A percentile compares a stretch with the other conserved stretches of the same genome.
These are phyloP conservation scores for Poecilia latipinna DNA, from an alignment of 2,113 vertebrate genomes.

Conservation along the genomic window DNA sequence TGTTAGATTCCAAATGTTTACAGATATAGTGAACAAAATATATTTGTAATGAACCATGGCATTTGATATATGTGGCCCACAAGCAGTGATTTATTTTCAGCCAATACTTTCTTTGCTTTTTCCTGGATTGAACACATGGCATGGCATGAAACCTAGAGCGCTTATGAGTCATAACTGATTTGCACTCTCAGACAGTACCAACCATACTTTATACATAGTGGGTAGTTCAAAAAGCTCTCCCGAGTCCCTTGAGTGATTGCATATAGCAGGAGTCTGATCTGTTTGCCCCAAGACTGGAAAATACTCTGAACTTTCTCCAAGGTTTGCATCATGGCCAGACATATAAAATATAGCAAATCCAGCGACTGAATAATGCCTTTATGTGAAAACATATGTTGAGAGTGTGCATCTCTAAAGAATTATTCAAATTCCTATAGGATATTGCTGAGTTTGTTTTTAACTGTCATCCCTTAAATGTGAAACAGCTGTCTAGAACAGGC, in stretches of 20 bases:
- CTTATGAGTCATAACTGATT: conserved; percentile 70
- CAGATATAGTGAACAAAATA: conserved; percentile 65
- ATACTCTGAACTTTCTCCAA: conserved; percentile 8
- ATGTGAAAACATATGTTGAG: conserved; percentile 28
- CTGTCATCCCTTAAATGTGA: conserved; percentile 51
- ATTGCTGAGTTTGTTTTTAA: conserved; percentile 32
- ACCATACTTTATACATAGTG: conserved; percentile 51
- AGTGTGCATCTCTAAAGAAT: conserved; percentile 5
- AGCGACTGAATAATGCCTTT: conserved; percentile 36
- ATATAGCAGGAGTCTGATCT: conserved; percentile 48
- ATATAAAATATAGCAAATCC: conserved; percentile 28
- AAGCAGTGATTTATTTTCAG: conserved; percentile 69
- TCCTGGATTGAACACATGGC: conserved; percentile 37
- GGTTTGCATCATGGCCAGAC: conserved; percentile 19
- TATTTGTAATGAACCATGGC: conserved; percentile 64
- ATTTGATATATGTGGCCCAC: conserved; percentile 68
- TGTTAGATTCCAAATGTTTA: conserved; percentile 62
- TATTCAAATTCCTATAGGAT: conserved; percentile 36
- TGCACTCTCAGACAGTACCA: conserved; percentile 56
- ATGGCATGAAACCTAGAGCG: conserved; percentile 54
- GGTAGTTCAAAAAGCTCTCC: conserved; percentile 49
- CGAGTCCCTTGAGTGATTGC: conserved; percentile 53
- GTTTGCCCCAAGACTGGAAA: conserved; percentile 4
- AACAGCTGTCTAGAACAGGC: conserved; percentile 64
- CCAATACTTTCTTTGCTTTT: conserved; percentile 52